Conservation (phyloP, 1,140 invertebrate genomes). For the Pseudoatta argentina region DNA sequence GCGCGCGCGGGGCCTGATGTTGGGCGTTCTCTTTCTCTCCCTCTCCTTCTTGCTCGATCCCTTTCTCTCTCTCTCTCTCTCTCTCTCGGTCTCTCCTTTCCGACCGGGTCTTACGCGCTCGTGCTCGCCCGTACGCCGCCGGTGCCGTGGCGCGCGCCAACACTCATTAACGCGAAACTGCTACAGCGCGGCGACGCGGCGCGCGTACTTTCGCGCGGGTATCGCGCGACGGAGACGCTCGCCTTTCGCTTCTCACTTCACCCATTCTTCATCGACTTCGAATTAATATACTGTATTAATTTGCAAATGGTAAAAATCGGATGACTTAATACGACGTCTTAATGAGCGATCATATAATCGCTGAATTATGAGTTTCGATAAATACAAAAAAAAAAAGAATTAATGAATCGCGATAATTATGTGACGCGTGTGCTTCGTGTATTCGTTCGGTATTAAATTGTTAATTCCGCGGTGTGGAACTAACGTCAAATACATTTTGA, state of each 20-base stretch:
- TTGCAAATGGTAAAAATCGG: slow-evolving; percentile 24
- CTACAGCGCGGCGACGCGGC: slow-evolving; percentile 60
- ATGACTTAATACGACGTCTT: background rate
- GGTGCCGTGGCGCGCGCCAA: slow-evolving; percentile 78
- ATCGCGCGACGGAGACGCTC: slow-evolving; percentile 12
- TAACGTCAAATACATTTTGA: background rate
- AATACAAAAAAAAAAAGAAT: background rate
- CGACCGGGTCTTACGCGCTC: slow-evolving; percentile 60
- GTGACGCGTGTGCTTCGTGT: background rate
- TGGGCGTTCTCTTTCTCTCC: background rate
- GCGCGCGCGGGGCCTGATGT: slow-evolving; percentile 27
- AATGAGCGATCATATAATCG: background rate
- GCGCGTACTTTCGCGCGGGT: slow-evolving; percentile 67
- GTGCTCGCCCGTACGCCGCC: slow-evolving; percentile 55
- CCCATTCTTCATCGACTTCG: background rate
- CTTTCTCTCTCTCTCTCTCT: too few species aligned
- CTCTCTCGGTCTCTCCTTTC: slow-evolving; percentile 29
- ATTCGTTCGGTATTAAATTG: background rate
- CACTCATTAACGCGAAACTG: slow-evolving; percentile 78
- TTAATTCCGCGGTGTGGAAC: background rate
- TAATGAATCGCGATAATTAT: slow-evolving; percentile 10
- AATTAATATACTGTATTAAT: slow-evolving; percentile 28
- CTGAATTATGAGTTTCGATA: background rate
- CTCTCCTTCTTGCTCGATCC: too few species aligned
- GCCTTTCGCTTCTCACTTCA: background rate